Evolutionary conservation across 92 coral and sea anemone genomes (phyloP), one percentile per base, ranked within the genome.

Genomic region (Blastomussa wellsi): DNA sequence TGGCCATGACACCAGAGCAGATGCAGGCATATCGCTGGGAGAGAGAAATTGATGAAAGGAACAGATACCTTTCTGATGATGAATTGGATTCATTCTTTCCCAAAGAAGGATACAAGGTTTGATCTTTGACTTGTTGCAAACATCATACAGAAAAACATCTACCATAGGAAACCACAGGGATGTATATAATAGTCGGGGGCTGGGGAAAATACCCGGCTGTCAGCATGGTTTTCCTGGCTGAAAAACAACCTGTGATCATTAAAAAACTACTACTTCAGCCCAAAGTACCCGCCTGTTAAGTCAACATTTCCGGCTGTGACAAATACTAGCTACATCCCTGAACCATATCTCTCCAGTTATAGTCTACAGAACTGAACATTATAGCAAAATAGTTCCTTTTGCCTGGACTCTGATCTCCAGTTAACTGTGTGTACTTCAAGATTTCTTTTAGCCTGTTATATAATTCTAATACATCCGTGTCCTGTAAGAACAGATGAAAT

Each of bases 21-120:
- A 93, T 95, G 98, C 99, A 97, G 82, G 99, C 95, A 24, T 97
- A 92, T 85, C 89, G 99, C 71, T 97, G 99, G 99, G 99, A 97
- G 87, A 90, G 98, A 84, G 99, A 97, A 78, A 94, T 97, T 78
- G 99, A 94, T 84, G 99, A 94, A 83, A 88, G 99, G 76, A 97
- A 97, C 89, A 89, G 99, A 87, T 95, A 95, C 52, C 84, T 97
- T 77, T 85, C 94, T 55, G 99, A 97, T 69, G 97, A 97, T 71
- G 99, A 97, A 84, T 93, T 97, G 71, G 98, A 97, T 84, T 47
- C 98, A 9, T 77, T 97, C 51, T 93, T 97, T 84, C 99, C 99
- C 33, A 97, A 97, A 82, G 99, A 97, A 72, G 99, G 99, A 5
- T 97, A 97, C 84, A 97, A 97, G 98, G 99, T 97, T 75, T 14